Evolutionary conservation across 2,888 invertebrate species (phyloP).

Genomic region (Blera fallax): DNA sequence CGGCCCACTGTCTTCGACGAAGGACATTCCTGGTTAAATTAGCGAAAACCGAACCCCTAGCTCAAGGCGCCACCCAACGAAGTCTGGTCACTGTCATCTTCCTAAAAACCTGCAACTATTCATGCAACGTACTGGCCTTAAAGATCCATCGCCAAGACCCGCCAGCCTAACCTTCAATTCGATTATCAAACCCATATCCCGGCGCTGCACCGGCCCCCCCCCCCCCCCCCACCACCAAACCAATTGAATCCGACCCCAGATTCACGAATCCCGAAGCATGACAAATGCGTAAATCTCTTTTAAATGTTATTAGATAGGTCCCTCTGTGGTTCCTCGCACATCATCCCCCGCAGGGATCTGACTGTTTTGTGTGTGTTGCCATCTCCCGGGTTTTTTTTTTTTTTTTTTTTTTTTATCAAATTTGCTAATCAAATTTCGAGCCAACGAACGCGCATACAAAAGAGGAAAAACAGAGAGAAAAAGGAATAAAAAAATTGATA

Average conservation of each 20-base stretch:
- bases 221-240: neutral
- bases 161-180: neutral
- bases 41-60: too few relatives aligned
- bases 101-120: too few relatives aligned
- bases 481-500: slow-evolving; percentile 36
- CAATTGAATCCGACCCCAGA: slow-evolving; percentile 1
- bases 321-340: slow-evolving; percentile 7
- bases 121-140: too few relatives aligned
- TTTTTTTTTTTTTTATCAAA: slow-evolving; percentile 13
- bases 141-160: too few relatives aligned
- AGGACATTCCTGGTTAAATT: too few relatives aligned
- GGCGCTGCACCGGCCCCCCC: too few relatives aligned
- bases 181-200: neutral
- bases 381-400: neutral
- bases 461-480: neutral
- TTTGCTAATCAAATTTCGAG: slow-evolving; percentile 59
- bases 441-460: neutral
- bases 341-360: neutral
- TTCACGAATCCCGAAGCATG: neutral
- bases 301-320: slow-evolving; percentile 46
- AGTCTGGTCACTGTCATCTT: too few relatives aligned
- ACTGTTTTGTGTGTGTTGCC: neutral
- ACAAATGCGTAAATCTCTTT: slow-evolving; percentile 38
- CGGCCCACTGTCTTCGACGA: too few relatives aligned
- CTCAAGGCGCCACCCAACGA: too few relatives aligned